Conservation (phyloP, 2,888 invertebrate genomes). For the Reticulitermes lucifugus region DNA sequence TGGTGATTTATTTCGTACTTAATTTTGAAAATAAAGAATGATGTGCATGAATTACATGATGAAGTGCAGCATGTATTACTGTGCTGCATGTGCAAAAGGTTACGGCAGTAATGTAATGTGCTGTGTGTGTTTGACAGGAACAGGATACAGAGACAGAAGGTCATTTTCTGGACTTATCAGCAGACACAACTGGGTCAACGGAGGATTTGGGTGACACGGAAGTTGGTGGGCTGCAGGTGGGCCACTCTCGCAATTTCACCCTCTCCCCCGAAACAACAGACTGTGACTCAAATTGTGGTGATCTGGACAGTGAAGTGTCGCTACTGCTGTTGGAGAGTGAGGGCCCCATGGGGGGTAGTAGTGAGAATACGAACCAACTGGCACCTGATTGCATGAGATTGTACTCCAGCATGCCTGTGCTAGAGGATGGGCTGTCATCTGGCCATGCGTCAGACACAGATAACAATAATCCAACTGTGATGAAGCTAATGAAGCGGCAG, state of each 20-base stretch:
- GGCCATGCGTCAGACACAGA: slow-evolving; percentile 94
- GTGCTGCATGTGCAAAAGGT: background rate
- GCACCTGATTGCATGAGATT: slow-evolving; percentile 73
- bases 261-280: slow-evolving; percentile 94
- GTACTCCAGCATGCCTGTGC: slow-evolving; percentile 87
- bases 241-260: slow-evolving; percentile 86
- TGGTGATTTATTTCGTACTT: background rate
- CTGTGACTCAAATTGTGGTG: slow-evolving; percentile 89
- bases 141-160: slow-evolving; percentile 54
- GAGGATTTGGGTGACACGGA: slow-evolving; percentile 74
- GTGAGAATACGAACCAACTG: slow-evolving; percentile 58
- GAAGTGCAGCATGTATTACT: too few relatives aligned
- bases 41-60: background rate
- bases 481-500: slow-evolving; percentile 70
- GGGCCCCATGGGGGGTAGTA: slow-evolving; percentile 66
- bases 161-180: slow-evolving; percentile 65
- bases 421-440: slow-evolving; percentile 94
- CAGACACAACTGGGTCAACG: slow-evolving; percentile 73
- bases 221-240: slow-evolving; percentile 70
- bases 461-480: slow-evolving; percentile 85
- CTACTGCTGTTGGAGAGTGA: slow-evolving; percentile 74
- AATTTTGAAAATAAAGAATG: background rate
- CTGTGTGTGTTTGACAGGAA: slow-evolving; percentile 57
- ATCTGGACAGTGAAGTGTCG: slow-evolving; percentile 87
- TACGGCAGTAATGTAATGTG: background rate